Evolutionary conservation across 2,797 vertebrate species (phyloP).

Genomic region (Micrastur ruficollis): DNA sequence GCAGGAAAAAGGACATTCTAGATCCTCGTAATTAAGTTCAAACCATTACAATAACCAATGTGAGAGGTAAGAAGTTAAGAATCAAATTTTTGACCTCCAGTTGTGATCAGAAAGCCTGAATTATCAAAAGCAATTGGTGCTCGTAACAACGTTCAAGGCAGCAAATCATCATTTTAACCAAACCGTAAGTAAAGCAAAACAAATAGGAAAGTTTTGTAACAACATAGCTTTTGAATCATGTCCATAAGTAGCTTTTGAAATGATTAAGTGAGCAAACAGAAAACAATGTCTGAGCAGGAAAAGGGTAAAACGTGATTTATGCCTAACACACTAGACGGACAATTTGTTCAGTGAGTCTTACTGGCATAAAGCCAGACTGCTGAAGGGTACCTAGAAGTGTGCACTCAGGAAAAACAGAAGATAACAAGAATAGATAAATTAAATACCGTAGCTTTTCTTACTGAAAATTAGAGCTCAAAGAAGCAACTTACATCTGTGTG

Average conservation of each 20-base stretch:
- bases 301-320: not conserved
- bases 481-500: not conserved
- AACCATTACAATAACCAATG: not conserved
- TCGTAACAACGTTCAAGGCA: not conserved
- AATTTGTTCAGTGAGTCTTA: not conserved
- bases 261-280: not conserved
- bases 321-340: not conserved
- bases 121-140: not conserved
- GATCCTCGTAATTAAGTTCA: not conserved
- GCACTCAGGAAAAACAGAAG: not conserved
- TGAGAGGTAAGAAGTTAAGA: not conserved
- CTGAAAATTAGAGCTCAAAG: not conserved
- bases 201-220: not conserved
- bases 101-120: not conserved
- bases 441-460: not conserved
- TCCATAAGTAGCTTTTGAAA: not conserved
- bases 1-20: not conserved
- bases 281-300: not conserved
- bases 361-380: not conserved
- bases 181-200: not conserved
- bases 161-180: not conserved
- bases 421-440: not conserved
- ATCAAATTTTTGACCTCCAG: not conserved
- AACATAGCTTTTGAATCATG: not conserved
- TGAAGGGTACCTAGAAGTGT: not conserved